Evolutionary conservation across 2,113 vertebrate genomes (phyloP), one percentile per base, ranked within the genome.

Genomic region (Anas platyrhynchos): DNA sequence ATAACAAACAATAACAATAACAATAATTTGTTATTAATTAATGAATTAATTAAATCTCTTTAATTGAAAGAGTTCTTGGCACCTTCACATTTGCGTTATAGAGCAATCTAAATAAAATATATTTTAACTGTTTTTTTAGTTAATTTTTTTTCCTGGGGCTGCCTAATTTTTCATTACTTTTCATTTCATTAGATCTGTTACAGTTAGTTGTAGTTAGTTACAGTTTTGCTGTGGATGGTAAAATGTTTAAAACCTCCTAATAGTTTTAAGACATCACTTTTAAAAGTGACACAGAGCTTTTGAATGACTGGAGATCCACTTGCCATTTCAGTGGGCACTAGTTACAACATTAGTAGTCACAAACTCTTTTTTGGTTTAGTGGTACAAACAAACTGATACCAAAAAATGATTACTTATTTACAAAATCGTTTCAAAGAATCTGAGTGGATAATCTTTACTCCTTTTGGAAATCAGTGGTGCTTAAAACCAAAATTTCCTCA

Each of bases 101-200:
- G 7, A 88, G 6, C 6, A 65, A 63, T 3, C 21, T 59, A 61
- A 84, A 93, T 8, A 63, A 48, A 54, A 29, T 81, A 89, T 78
- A 90, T 58, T 81, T 63, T 72, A 41, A 38, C 20, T 81, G 54
- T 20, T 93, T 86, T 92, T 87, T 84, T 73, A 13, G 72, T 86
- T 97, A 95, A 86, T 36, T 92, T 94, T 89, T 79, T 59, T 85
- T 94, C 85, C 61, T 44, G 55, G 61, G 63, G 84, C 62, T 94
- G 67, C 84, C 92, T 94, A 89, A 82, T 92, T 96, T 93, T 94
- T 95, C 78, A 65, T 21, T 46, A 86, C 38, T 34, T 34, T 34
- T 34, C 34, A 34, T 34, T 34, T 34, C 34, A 34, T 34, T 34
- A 34, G 34, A 34, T 34, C 34, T 34, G 34, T 34, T 34, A 34